Conservation (phyloP, 2,797 vertebrate species). For the Spinus pinus region DNA sequence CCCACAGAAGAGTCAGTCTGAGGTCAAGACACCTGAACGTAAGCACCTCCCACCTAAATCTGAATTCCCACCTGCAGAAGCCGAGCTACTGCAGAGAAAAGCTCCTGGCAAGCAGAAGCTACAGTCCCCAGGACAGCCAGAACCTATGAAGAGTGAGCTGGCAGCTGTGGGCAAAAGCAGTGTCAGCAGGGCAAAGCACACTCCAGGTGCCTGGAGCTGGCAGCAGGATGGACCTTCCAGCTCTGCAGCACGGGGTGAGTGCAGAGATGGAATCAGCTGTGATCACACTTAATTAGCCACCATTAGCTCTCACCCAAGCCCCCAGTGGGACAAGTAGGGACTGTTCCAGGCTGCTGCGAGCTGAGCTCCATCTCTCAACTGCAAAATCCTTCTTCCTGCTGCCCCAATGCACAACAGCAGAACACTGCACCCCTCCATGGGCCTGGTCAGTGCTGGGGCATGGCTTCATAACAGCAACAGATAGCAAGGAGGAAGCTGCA, state of each 20-base stretch:
- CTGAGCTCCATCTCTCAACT: neutral
- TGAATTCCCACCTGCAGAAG: neutral
- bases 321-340: neutral
- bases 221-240: neutral
- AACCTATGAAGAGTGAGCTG: neutral
- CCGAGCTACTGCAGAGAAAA: neutral
- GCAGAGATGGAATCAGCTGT: neutral
- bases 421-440: neutral
- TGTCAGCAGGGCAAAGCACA: neutral
- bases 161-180: neutral
- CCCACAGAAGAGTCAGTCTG: neutral
- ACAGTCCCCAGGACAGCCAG: neutral
- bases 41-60: neutral
- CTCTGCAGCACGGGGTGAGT: neutral
- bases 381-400: neutral
- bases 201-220: neutral
- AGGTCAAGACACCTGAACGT: neutral
- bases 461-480: neutral
- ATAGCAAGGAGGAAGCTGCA: neutral
- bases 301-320: neutral
- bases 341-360: neutral
- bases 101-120: neutral
- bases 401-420: neutral
- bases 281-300: neutral
- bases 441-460: accelerated